A percentile compares a stretch with the other conserved stretches of the same genome.
Evolutionary conservation across 2,888 invertebrate species (phyloP).

Genomic region (Molorchus minor): DNA sequence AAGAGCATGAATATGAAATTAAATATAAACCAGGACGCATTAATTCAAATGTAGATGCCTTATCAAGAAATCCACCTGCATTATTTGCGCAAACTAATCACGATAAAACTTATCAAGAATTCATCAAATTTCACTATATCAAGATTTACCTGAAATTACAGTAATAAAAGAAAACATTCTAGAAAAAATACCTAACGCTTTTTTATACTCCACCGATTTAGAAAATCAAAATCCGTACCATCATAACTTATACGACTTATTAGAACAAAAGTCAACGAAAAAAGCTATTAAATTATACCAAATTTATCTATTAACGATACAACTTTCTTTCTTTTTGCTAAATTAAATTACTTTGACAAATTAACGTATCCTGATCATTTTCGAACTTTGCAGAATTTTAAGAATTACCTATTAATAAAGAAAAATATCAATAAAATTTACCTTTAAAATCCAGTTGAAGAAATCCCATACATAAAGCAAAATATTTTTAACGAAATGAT

Average conservation of each 20-base stretch:
- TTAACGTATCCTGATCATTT: too few species aligned
- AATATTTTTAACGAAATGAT: not conserved
- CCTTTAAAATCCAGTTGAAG: not conserved
- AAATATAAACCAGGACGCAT: conserved; percentile 25
- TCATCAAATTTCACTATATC: conserved; percentile 30
- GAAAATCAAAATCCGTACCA: not conserved
- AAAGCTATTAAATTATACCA: too few species aligned
- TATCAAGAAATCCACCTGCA: conserved; percentile 8
- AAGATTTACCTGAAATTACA: too few species aligned
- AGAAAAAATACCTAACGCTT: too few species aligned
- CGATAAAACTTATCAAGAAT: conserved; percentile 18
- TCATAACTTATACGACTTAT: too few species aligned
- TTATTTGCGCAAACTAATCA: not conserved
- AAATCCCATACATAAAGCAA: not conserved
- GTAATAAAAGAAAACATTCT: too few species aligned
- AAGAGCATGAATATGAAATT: conserved; percentile 26
- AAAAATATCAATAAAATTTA: not conserved
- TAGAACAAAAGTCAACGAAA: too few species aligned
- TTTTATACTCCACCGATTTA: too few species aligned
- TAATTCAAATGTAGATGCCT: conserved; percentile 22
- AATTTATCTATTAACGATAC: too few species aligned
- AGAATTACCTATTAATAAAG: too few species aligned
- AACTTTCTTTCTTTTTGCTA: not conserved
- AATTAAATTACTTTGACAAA: too few species aligned
- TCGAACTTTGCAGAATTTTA: too few species aligned